Percentiles rank a stretch among this genome's conserved stretches.
phyloP scores from a whole-genome alignment of 1,140 invertebrate species.

The Drosophila pruinosa region DNA sequence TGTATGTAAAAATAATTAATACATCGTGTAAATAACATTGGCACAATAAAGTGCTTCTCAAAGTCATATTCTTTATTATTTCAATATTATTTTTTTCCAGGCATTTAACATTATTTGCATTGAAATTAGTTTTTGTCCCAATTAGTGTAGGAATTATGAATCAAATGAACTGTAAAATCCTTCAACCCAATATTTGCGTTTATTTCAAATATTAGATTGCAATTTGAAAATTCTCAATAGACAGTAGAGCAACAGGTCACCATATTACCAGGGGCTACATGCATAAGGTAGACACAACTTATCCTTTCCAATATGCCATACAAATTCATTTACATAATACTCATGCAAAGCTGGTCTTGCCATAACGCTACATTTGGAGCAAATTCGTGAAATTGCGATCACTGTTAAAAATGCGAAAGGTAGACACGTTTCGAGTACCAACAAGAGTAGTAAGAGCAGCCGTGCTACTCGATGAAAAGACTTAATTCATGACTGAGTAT shows the following conservation, averaged over 20 bases:
- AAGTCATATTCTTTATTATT: no score
- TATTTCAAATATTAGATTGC: no score
- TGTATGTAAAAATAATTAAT: no score
- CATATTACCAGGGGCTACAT: neutral
- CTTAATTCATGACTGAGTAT: conserved; percentile 4
- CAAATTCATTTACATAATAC: conserved; percentile 2
- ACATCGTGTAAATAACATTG: no score
- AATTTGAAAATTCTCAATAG: no score
- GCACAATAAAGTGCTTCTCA: no score
- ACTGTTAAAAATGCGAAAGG: neutral
- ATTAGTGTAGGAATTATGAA: no score
- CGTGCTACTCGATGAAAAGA: neutral
- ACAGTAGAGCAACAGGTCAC: neutral
- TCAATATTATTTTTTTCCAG: no score
- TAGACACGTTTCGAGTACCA: neutral
- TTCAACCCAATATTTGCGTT: no score
- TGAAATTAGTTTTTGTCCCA: no score
- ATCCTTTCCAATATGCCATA: neutral
- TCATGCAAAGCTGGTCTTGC: neutral
- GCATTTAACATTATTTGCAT: no score
- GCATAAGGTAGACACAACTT: neutral
- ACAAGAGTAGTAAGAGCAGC: neutral
- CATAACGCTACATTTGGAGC: neutral
- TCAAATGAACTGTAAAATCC: no score
- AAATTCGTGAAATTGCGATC: neutral